Evolutionary conservation across 2,888 invertebrate species (phyloP), one percentile per base, ranked within the genome.

Genomic region (Abrostola triplasia): DNA sequence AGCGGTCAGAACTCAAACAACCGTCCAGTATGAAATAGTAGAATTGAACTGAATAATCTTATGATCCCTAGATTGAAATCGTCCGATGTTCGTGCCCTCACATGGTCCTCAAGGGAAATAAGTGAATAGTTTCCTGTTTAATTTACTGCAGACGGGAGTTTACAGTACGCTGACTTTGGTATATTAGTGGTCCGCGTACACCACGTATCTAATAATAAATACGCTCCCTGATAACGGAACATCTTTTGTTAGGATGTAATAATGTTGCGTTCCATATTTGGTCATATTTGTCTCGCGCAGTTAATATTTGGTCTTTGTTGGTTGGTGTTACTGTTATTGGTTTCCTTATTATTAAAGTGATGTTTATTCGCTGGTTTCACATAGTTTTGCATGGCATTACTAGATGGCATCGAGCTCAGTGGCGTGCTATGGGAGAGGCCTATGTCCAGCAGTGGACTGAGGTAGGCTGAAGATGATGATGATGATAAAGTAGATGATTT

Each of bases 71-170:
- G 69, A 79, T 79, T 76, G 77, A 79, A 77, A 76, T 77, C 76
- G 68, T 73, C 68, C 71, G 59, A 71, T 77, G 73, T 63, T 61
- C 73, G 70, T 73, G 64, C 70, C 71, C 68, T 69, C 72, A 65
- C 66, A 68, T 63, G 59, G 57, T 59, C 44, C 89, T 82, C 85
- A 38, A 36, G 88, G 90, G 90, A 90, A 90, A 90, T 90, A 88
- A 85, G 83, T 82, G 85, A 85, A 85, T 88, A 87, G 89, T 89
- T 86, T 73, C 80, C 79, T 87, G 87, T 89, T 89, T 88, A 90
- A 90, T 90, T 88, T 89, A 86, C 80, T 82, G 75, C 79, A 71
- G 71, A 67, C 63, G 67, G 71, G 72, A 75, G 73, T 82, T 75
- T 76, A 70, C 67, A 70, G 75, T 66, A 72, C 68, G 54, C 62